Evolutionary conservation across 2,797 vertebrate genomes (phyloP), one percentile per base, ranked within the genome.

Genomic region (Rhinichthys osculus): DNA sequence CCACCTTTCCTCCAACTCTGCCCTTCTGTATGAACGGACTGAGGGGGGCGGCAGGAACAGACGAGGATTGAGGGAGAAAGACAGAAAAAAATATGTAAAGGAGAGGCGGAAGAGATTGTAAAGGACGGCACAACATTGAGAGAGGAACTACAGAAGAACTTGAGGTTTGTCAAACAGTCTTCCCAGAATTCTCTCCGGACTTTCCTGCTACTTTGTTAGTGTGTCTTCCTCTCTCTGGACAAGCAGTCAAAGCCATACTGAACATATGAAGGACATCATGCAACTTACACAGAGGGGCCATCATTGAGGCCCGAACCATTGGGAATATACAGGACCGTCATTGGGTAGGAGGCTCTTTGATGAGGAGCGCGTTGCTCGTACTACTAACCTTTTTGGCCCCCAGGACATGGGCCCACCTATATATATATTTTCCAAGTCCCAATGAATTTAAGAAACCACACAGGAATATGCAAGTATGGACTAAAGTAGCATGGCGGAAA

Each of bases 21-120:
- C 93, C 97, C 86, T 97, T 97, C 94, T 95, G 96, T 21, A 95
- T 96, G 94, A 96, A 96, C 21, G 95, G 95, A 93, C 91, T 96
- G 89, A 95, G 95, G 91, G 95, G 95, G 86, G 93, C 94, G 1
- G 93, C 95, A 0, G 94, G 95, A 87, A 92, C 95, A 0, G 95
- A 96, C 85, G 95, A 96, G 87, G 95, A 96, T 93, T 95, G 91
- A 94, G 89, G 76, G 64, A 86, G 70, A 70, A 78, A 78, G 44
- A 69, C 23, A 80, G 27, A n/a, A 16, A 86, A 47, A 9, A 30
- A 30, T 54, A 72, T 17, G 35, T 83, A 71, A 81, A 87, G 59
- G 73, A 73, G 71, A 64, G 67, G 33, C 1, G 19, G 67, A 47
- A 44, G 17, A 74, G 47, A 7, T 38, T 8, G 5, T 42, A 52